These are phyloP conservation scores for Dinomys branickii DNA, from an alignment of 2,113 vertebrate species.

Conservation along the genomic window DNA sequence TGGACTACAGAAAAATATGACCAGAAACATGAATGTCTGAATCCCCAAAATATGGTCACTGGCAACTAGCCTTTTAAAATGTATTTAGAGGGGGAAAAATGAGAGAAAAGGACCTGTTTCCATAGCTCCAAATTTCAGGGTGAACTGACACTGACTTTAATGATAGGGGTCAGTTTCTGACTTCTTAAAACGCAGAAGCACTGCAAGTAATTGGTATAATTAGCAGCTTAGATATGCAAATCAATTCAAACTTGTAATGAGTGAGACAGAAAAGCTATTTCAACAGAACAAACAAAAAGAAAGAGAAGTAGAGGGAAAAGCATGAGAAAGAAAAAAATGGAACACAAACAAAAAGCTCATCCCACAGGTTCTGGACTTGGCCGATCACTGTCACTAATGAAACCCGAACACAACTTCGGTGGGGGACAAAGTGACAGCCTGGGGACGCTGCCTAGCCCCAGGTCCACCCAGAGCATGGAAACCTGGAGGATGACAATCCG, in stretches of 20 bases:
- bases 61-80: slow-evolving; percentile 47
- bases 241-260: slow-evolving; percentile 70
- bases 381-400: not conserved
- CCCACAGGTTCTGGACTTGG: not conserved
- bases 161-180: slow-evolving; percentile 64
- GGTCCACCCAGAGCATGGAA: not conserved
- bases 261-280: slow-evolving; percentile 64
- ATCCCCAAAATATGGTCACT: slow-evolving; percentile 49
- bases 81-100: slow-evolving; percentile 5
- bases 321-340: not conserved
- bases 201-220: slow-evolving; percentile 67
- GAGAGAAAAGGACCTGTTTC: not conserved
- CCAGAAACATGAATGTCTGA: slow-evolving; percentile 57
- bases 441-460: not conserved
- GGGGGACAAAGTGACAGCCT: not conserved
- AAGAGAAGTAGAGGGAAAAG: not conserved
- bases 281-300: not conserved
- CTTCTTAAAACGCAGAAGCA: slow-evolving; percentile 66
- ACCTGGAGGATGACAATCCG: not conserved
- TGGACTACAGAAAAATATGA: slow-evolving; percentile 63
- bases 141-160: slow-evolving; percentile 67
- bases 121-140: slow-evolving; percentile 60
- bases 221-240: slow-evolving; percentile 71
- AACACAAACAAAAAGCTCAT: not conserved
- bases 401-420: fast-evolving